Conservation (phyloP, 2,797 vertebrate genomes). For the Tapera naevia region DNA sequence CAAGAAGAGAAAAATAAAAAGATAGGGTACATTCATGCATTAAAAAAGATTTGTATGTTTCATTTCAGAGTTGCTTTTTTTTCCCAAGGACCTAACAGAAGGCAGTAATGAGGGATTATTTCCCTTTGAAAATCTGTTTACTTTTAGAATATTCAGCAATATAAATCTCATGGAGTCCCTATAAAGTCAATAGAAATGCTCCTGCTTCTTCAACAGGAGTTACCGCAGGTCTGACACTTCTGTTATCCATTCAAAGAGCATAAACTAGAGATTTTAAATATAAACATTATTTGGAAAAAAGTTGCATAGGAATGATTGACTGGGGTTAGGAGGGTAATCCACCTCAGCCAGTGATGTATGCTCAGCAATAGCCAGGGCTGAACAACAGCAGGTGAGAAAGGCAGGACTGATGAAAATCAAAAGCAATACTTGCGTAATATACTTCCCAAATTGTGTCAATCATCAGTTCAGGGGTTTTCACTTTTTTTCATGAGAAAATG, state of each 20-base stretch:
- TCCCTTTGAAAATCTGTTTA: neutral
- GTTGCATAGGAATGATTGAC: rapidly evolving
- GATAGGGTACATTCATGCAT: neutral
- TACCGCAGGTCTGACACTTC: neutral
- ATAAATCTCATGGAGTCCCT: neutral
- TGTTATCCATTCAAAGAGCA: neutral
- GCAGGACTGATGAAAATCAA: neutral
- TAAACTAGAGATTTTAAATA: neutral
- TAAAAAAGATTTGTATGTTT: neutral
- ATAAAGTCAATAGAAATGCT: neutral
- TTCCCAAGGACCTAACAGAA: neutral
- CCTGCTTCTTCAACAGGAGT: neutral
- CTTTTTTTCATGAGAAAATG: neutral
- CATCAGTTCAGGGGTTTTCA: neutral
- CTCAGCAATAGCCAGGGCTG: neutral
- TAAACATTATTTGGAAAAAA: neutral
- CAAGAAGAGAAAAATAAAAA: neutral
- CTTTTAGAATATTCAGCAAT: neutral
- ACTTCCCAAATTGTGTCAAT: neutral
- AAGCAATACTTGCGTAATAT: neutral
- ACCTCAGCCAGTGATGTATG: rapidly evolving
- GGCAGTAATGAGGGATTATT: neutral
- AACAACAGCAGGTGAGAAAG: neutral
- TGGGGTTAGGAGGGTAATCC: neutral
- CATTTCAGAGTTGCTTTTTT: neutral